phyloP scores from a whole-genome alignment of 2,113 vertebrate genomes.

The Epinephelus cyanopodus region DNA sequence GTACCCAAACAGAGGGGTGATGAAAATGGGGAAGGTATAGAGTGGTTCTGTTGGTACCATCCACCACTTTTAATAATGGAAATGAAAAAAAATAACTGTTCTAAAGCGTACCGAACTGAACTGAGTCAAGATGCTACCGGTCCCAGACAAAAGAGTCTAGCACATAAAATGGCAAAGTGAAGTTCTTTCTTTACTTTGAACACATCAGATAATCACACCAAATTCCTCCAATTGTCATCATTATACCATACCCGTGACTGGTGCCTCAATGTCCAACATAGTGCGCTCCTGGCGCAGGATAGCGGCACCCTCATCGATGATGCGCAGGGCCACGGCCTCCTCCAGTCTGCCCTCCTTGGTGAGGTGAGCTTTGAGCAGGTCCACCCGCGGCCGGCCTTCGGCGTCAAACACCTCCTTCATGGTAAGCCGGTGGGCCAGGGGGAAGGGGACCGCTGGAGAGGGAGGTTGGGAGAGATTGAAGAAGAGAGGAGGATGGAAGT shows the following conservation, averaged over 20 bases:
- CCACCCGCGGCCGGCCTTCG: constrained; percentile 87
- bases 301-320: constrained; percentile 88
- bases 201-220: too few relatives aligned
- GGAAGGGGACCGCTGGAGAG: constrained; percentile 86
- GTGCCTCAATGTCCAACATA: constrained; percentile 89
- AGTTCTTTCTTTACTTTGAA: too few relatives aligned
- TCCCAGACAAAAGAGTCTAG: too few relatives aligned
- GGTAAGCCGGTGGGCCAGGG: constrained; percentile 88
- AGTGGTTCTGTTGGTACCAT: too few relatives aligned
- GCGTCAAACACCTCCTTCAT: constrained; percentile 90
- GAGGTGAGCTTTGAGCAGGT: constrained; percentile 89
- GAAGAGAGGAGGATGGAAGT: not conserved
- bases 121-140: too few relatives aligned
- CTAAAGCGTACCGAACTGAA: too few relatives aligned
- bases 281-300: constrained; percentile 89
- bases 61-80: too few relatives aligned
- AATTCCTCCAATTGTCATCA: not conserved
- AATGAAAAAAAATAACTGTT: too few relatives aligned
- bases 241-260: constrained; percentile 84
- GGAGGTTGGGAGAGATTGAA: not conserved
- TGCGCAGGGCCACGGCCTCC: constrained; percentile 87
- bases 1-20: too few relatives aligned
- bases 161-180: too few relatives aligned
- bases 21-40: too few relatives aligned
- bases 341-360: constrained; percentile 89